These are phyloP conservation scores for Allophyes oxyacanthae DNA, from an alignment of 2,888 invertebrate genomes.

Conservation along the genomic window DNA sequence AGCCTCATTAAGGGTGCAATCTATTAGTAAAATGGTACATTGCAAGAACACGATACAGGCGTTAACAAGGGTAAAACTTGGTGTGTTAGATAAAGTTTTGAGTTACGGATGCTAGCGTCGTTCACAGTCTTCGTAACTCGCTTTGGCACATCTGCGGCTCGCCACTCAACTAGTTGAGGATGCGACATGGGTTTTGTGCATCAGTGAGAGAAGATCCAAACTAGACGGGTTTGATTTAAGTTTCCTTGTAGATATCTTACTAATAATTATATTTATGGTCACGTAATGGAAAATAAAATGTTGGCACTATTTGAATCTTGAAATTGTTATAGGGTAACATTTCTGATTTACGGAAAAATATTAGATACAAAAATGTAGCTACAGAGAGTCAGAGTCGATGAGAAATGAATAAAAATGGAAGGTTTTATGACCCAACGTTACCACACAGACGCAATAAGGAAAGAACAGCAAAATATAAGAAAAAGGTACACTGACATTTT, in stretches of 20 bases:
- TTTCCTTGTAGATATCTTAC: no score
- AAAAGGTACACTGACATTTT: slow-evolving; percentile 33
- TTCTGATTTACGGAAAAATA: no score
- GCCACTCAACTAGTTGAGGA: slow-evolving; percentile 29
- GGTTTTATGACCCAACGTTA: slow-evolving; percentile 28
- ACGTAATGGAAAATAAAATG: background rate
- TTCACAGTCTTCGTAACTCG: slow-evolving; percentile 71
- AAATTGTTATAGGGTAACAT: no score
- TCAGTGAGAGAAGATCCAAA: background rate
- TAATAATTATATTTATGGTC: no score
- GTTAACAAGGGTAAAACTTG: slow-evolving; percentile 34
- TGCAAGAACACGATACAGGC: slow-evolving; percentile 25
- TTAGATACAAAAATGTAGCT: slow-evolving; percentile 15
- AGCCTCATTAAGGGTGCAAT: background rate
- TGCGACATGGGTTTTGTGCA: slow-evolving; percentile 16
- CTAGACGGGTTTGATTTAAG: no score
- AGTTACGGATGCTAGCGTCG: slow-evolving; percentile 52
- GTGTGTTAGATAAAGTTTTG: slow-evolving; percentile 63
- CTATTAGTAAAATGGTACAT: slow-evolving; percentile 11
- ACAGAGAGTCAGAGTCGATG: slow-evolving; percentile 6
- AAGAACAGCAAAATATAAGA: slow-evolving; percentile 27
- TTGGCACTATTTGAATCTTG: no score
- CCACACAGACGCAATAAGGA: slow-evolving; percentile 37
- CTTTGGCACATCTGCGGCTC: slow-evolving; percentile 70
- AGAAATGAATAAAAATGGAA: slow-evolving; percentile 38